Evolutionary conservation across 2,113 vertebrate species (phyloP).

Genomic region (Callaeas wilsoni): DNA sequence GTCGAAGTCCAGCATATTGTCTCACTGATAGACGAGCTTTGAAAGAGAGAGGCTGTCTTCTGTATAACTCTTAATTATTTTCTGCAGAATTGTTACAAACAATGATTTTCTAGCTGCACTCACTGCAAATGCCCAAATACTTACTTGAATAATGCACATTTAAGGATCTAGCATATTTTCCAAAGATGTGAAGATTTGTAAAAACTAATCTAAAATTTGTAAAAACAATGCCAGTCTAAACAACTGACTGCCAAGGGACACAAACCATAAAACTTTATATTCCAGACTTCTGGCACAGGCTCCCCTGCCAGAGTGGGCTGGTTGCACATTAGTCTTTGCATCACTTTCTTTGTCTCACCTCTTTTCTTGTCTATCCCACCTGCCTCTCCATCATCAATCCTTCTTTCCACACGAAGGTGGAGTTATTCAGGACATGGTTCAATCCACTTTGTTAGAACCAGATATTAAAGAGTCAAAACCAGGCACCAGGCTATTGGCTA

Average conservation of each 20-base stretch:
- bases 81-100: background rate
- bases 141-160: background rate
- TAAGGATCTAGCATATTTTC: background rate
- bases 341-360: background rate
- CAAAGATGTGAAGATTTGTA: background rate
- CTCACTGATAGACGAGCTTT: background rate
- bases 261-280: background rate
- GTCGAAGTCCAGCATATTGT: background rate
- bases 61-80: background rate
- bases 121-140: background rate
- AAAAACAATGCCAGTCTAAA: background rate
- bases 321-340: background rate
- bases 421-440: background rate
- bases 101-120: background rate
- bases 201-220: background rate
- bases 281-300: background rate
- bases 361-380: background rate
- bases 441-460: background rate
- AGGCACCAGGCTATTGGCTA: background rate
- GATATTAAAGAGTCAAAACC: background rate
- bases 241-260: background rate
- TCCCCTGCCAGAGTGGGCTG: background rate
- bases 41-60: background rate
- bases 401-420: background rate
- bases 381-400: background rate